phyloP scores from a whole-genome alignment of 2,888 invertebrate species.

The Thereva unica region DNA sequence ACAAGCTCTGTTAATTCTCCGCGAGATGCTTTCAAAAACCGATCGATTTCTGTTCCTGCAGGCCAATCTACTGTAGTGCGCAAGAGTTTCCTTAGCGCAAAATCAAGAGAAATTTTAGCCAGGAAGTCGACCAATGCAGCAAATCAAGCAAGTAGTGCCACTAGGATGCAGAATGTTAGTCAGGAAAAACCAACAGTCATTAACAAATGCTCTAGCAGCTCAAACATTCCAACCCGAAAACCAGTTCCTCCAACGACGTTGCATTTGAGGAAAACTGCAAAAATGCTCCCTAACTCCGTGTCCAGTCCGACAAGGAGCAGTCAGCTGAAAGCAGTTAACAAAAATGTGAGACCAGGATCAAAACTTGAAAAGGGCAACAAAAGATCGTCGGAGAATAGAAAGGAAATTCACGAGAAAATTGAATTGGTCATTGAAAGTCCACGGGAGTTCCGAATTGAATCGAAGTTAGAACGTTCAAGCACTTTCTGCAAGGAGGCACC shows the following conservation, averaged over 20 bases:
- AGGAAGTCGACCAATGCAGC: slow-evolving; percentile 49
- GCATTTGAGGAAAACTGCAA: slow-evolving; percentile 41
- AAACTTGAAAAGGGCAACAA: slow-evolving; percentile 5
- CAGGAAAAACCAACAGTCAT: slow-evolving; percentile 25
- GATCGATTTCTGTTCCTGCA: slow-evolving; percentile 55
- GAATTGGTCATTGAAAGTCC: slow-evolving; percentile 49
- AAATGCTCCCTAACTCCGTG: slow-evolving; percentile 30
- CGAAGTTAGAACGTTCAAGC: slow-evolving; percentile 58
- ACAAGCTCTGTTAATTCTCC: slow-evolving; percentile 54
- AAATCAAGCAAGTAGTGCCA: slow-evolving; percentile 48
- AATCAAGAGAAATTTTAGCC: slow-evolving; percentile 57
- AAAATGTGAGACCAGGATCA: background rate
- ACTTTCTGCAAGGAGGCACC: slow-evolving; percentile 57
- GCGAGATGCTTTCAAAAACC: slow-evolving; percentile 54
- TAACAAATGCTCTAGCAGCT: slow-evolving; percentile 44
- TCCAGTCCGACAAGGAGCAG: slow-evolving; percentile 35
- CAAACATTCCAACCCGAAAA: slow-evolving; percentile 55
- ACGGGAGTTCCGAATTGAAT: slow-evolving; percentile 44
- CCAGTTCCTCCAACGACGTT: slow-evolving; percentile 44
- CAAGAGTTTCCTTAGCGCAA: slow-evolving; percentile 57
- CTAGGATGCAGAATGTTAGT: slow-evolving; percentile 1
- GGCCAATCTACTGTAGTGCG: slow-evolving; percentile 45
- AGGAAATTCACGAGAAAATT: slow-evolving; percentile 44
- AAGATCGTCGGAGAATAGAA: background rate
- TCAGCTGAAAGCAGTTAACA: slow-evolving; percentile 28